Evolutionary conservation across 2,113 vertebrate genomes (phyloP).

Genomic region (Festucalex cinctus): DNA sequence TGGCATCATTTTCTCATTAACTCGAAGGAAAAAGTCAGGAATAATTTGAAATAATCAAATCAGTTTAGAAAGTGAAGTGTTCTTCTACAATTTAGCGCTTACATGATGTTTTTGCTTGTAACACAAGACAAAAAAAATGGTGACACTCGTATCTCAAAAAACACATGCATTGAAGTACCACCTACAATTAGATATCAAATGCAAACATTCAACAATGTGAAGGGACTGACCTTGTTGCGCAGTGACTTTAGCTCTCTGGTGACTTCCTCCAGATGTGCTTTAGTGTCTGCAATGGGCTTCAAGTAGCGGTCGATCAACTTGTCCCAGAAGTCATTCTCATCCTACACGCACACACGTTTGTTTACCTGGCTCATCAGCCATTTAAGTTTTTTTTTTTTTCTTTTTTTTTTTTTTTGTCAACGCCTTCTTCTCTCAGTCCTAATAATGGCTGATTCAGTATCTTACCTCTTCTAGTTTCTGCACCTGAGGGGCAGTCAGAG

Average conservation of each 20-base stretch:
- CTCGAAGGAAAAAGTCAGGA: background rate
- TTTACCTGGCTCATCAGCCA: background rate
- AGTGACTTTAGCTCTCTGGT: constrained; percentile 72
- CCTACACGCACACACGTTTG: constrained; percentile 43
- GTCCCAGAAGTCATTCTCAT: constrained; percentile 74
- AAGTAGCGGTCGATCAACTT: constrained; percentile 74
- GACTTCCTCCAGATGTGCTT: constrained; percentile 58
- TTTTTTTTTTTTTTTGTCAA: background rate
- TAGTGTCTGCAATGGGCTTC: constrained; percentile 52
- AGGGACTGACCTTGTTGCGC: constrained; percentile 70
- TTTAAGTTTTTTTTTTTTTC: background rate
- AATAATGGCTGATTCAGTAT: background rate
- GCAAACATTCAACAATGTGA: background rate
- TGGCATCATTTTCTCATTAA: background rate
- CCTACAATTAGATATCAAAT: too few species aligned
- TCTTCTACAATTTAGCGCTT: too few species aligned
- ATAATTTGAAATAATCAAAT: background rate
- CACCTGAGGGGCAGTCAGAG: constrained; percentile 69
- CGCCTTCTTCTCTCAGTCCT: background rate
- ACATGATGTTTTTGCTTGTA: too few species aligned
- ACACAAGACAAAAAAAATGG: too few species aligned
- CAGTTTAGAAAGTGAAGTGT: too few species aligned
- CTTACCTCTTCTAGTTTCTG: constrained; percentile 63
- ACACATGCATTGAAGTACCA: too few species aligned
- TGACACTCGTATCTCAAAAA: too few species aligned